Conservation (phyloP, 2,113 vertebrate genomes). For the Aix galericulata region DNA sequence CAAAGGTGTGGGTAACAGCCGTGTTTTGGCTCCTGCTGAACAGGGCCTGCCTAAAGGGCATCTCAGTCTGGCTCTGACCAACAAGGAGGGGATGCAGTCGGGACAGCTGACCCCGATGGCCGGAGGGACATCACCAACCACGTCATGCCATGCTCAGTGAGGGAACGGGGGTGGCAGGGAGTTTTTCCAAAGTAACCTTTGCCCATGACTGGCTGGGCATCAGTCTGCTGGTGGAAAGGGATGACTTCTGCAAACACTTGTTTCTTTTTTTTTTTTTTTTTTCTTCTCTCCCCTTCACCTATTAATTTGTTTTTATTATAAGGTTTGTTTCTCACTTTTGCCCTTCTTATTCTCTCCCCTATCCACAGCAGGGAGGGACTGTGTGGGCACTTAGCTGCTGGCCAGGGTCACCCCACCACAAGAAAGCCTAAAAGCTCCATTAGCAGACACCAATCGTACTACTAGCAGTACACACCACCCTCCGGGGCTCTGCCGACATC, state of each 20-base stretch:
- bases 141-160: background rate
- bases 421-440: background rate
- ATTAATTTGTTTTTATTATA: background rate
- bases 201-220: background rate
- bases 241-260: background rate
- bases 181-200: background rate
- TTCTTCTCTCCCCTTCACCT: background rate
- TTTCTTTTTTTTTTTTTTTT: background rate
- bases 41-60: background rate
- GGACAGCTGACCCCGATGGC: no score
- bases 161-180: background rate
- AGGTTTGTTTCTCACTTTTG: background rate
- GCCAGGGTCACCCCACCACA: background rate
- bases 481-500: rapidly evolving
- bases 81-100: no score
- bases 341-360: background rate
- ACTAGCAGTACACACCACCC: background rate
- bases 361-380: rapidly evolving
- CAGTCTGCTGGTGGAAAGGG: background rate
- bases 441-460: background rate
- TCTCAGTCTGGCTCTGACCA: background rate
- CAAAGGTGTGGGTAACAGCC: background rate
- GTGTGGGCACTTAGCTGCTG: rapidly evolving
- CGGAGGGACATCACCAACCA: no score
- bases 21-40: background rate